Evolutionary conservation across 2,888 invertebrate species (phyloP), one percentile per base, ranked within the genome.

Genomic region (Xanthia togata): DNA sequence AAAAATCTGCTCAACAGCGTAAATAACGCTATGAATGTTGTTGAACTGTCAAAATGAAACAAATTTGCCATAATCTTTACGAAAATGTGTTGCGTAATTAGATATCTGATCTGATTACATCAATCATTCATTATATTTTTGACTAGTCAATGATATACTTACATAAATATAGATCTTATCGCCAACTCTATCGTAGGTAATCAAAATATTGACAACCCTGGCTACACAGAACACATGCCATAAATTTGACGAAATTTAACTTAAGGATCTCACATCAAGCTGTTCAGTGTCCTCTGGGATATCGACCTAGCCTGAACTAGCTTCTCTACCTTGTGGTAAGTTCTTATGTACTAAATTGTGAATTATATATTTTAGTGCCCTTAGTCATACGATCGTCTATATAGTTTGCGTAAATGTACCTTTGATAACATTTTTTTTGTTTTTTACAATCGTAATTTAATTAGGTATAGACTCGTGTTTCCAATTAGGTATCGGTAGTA

Each of bases 241-340:
- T 76, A 83, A 76, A 78, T 73, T 84, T 85, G 83, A 78, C 85
- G 90, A 89, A 93, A 94, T 94, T 94, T 94, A 95, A 95, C 88
- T 85, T 82, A 88, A 82, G 86, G 83, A 78, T 89, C 67, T 71
- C 76, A 62, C 74, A 79, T 79, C 88, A 90, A 90, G 35, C 83
- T 80, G 74, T 89, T 93, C 94, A 95, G 93, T 95, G 84, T 87
- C 87, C 81, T 81, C 75, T 79, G 76, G 86, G 93, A 90, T 89
- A 87, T 89, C 91, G 91, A 85, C 82, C 90, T 87, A 89, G 90
- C 91, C 90, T 88, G 91, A 85, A 81, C 90, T 87, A 89, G 90
- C 91, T 90, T 88, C 90, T 89, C 84, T 83, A 89, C 88, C 76
- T 82, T 83, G 84, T 84, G 93, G 93, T 94, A 83, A 93, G 94